These are phyloP conservation scores for Poicephalus meyeri DNA, from an alignment of 2,113 vertebrate species.

Conservation along the genomic window DNA sequence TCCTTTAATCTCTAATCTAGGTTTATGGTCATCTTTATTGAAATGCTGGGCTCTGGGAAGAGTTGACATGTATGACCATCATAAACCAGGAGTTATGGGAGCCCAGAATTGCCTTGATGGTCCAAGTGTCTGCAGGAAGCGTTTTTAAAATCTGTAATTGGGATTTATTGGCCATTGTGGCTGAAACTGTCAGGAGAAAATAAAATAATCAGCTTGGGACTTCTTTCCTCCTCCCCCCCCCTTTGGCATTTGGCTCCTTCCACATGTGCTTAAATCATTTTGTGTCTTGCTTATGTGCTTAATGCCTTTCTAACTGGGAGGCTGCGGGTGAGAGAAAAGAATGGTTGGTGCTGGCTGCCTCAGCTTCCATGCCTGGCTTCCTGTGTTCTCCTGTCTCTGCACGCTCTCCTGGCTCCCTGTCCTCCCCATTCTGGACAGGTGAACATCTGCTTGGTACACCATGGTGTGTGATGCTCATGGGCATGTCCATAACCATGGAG, in stretches of 20 bases:
- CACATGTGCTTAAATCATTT: not conserved
- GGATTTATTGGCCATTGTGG: conserved; percentile 58
- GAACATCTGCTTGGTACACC: not conserved
- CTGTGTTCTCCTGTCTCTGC: fast-evolving
- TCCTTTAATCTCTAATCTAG: conserved; percentile 58
- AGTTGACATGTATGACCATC: conserved; percentile 52
- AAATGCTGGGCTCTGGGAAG: conserved; percentile 7
- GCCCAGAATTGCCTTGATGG: conserved; percentile 48
- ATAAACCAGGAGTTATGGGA: conserved; percentile 62
- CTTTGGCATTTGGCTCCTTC: not conserved
- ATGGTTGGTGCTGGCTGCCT: not conserved
- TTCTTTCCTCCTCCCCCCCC: not conserved
- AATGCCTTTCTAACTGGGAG: not conserved
- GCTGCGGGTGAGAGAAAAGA: not conserved
- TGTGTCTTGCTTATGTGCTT: fast-evolving
- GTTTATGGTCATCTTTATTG: conserved; percentile 63
- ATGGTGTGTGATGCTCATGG: fast-evolving
- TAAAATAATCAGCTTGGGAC: conserved; percentile 53
- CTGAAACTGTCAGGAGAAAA: conserved; percentile 63
- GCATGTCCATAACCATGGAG: fast-evolving
- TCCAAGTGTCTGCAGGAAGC: conserved; percentile 59
- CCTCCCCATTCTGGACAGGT: not conserved
- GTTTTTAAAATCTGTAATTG: conserved; percentile 38
- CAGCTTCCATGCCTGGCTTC: fast-evolving
- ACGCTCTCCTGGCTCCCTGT: not conserved